These are phyloP conservation scores for Siniperca scherzeri DNA, from an alignment of 2,797 vertebrate genomes.

Conservation along the genomic window DNA sequence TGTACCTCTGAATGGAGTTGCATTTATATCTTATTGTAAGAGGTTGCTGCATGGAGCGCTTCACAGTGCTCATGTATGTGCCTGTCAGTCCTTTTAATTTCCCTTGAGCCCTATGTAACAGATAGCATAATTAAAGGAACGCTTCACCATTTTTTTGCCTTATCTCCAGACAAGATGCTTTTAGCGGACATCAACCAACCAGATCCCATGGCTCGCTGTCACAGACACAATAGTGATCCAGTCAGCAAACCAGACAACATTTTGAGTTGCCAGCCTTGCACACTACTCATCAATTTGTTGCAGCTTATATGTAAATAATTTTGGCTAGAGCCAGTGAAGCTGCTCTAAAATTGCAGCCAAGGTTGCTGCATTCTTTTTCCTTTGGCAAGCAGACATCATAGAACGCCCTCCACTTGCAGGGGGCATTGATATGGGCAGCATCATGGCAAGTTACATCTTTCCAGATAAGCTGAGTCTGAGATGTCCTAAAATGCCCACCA, in stretches of 20 bases:
- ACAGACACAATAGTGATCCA: constrained; percentile 27
- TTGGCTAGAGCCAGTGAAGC: not conserved
- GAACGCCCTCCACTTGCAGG: not conserved
- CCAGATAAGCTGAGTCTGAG: not conserved
- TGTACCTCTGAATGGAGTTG: constrained; percentile 53
- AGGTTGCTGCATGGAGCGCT: constrained; percentile 42
- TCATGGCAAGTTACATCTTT: too few species aligned
- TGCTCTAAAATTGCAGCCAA: not conserved
- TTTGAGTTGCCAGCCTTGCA: constrained; percentile 22
- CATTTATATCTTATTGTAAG: constrained; percentile 33
- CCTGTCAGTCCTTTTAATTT: constrained; percentile 59
- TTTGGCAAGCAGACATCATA: not conserved
- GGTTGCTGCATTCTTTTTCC: not conserved
- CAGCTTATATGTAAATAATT: not conserved
- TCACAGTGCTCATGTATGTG: constrained; percentile 23
- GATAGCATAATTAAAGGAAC: constrained; percentile 78
- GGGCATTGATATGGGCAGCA: not conserved
- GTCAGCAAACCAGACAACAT: constrained; percentile 26
- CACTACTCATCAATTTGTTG: not conserved
- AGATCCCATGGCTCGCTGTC: constrained; percentile 41
- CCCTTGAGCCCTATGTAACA: constrained; percentile 66
- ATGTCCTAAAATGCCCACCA: not conserved
- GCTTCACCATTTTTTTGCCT: constrained; percentile 67
- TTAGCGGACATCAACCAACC: constrained; percentile 52
- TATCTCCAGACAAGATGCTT: constrained; percentile 73